phyloP scores from a whole-genome alignment of 2,888 invertebrate genomes.

The Dusona sp. region DNA sequence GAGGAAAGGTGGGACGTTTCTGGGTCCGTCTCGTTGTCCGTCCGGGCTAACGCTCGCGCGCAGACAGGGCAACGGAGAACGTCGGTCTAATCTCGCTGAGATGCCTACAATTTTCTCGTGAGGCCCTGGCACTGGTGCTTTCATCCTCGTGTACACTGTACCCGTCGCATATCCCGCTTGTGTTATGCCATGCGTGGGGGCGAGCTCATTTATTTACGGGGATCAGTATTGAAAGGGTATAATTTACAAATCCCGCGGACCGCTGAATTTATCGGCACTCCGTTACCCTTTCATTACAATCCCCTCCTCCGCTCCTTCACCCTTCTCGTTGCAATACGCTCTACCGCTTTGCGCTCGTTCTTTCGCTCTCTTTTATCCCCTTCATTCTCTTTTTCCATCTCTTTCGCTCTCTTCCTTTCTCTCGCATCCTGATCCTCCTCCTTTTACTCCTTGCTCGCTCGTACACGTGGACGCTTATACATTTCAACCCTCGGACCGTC shows the following conservation, averaged over 20 bases:
- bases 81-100: constrained; percentile 65
- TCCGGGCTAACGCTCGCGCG: constrained; percentile 72
- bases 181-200: constrained; percentile 79
- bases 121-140: constrained; percentile 47
- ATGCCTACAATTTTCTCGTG: constrained; percentile 68
- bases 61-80: constrained; percentile 56
- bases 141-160: constrained; percentile 52
- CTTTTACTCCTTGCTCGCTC: constrained; percentile 61
- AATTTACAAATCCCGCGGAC: constrained; percentile 85
- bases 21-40: constrained; percentile 50
- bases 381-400: constrained; percentile 56
- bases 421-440: background rate
- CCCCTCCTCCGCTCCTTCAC: constrained; percentile 71
- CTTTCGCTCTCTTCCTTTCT: constrained; percentile 63
- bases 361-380: constrained; percentile 60
- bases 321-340: constrained; percentile 43
- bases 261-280: constrained; percentile 84
- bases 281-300: constrained; percentile 84
- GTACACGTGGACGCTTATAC: constrained; percentile 58
- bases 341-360: constrained; percentile 60
- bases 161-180: constrained; percentile 64
- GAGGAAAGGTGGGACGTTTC: background rate
- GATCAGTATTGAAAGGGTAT: constrained; percentile 84
- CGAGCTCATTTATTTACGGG: constrained; percentile 82
- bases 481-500: constrained; percentile 76